Base-by-base conservation (phyloP, 2,113 vertebrate species). In the Rissa tridactyla region DNA sequence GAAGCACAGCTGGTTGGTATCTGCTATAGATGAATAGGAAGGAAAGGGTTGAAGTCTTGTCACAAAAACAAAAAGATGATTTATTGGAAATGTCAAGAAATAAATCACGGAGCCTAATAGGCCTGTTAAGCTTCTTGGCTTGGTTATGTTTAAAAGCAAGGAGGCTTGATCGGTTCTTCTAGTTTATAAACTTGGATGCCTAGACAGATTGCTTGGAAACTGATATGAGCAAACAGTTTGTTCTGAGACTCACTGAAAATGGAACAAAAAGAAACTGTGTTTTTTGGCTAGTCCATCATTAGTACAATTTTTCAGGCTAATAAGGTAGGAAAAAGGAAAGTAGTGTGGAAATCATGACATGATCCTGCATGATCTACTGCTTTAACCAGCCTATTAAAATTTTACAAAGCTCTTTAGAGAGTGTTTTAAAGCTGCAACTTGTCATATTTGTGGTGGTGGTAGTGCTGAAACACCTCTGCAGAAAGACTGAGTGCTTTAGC, bases 151-250 rank as follows among this genome's bases (percentile, higher is more conserved):
- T 92, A 71, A 87, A 82, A 82, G 52, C 30, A 60, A 69, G 46
- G 22, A 73, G 60, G 8, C 64, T 87, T 90, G 69, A 88, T 87
- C 68, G 30, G 21, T 55, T 51, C 62, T 90, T 82, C 54, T 81
- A 15, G 40, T 81, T 79, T 72, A 46, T 90, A 55, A 86, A 78
- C 71, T 38, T 77, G 73, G 58, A 90, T 92, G 65, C 90, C 82
- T 64, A 47, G 70, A 62, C 49, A 82, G 66, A 90, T 72, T 64
- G 65, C 93, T 78, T 90, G 62, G 91, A 96, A 93, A 95, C 89
- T 71, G 51, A 54, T 81, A 82, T 1, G 57, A 83, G 88, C 73
- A 95, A 91, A 69, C 64, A 80, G 26, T 68, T 89, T 92, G 57
- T 84, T 90, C 85, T 83, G 51, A 70, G 10, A 15, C 61, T 93